Percentiles rank a stretch among this genome's conserved stretches.
Evolutionary conservation across 2,113 vertebrate genomes (phyloP).

Genomic region (Okapia johnstoni): DNA sequence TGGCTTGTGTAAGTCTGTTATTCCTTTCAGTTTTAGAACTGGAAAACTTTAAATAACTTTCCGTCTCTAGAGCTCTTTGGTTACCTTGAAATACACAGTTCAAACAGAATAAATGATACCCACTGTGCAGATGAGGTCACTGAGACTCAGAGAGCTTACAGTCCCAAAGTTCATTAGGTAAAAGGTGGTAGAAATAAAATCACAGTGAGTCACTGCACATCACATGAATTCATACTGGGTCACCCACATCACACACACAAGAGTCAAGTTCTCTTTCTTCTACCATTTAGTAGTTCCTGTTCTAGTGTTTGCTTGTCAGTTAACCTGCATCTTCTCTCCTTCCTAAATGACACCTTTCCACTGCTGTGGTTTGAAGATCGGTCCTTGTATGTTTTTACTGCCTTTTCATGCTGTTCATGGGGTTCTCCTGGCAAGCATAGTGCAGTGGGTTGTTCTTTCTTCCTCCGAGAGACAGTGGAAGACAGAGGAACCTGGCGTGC

Average conservation of each 20-base stretch:
- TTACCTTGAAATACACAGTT: background rate
- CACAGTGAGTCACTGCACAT: background rate
- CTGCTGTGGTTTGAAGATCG: background rate
- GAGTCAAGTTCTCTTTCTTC: background rate
- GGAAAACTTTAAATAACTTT: background rate
- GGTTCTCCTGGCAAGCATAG: background rate
- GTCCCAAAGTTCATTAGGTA: background rate
- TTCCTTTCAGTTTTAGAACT: background rate
- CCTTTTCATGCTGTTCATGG: background rate
- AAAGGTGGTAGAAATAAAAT: background rate
- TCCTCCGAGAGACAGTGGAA: background rate
- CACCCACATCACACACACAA: background rate
- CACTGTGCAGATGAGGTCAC: background rate
- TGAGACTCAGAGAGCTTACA: background rate
- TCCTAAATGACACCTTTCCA: background rate
- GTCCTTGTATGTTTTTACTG: background rate
- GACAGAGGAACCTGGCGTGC: background rate
- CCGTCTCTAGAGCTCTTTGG: background rate
- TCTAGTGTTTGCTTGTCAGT: background rate
- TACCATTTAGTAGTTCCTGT: background rate
- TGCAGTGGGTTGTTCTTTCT: background rate
- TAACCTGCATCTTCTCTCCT: background rate
- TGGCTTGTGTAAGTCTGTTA: background rate
- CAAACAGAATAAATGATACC: background rate
- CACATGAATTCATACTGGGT: background rate